phyloP scores from a whole-genome alignment of 1,140 invertebrate genomes.

The Aphaenogaster floridana region DNA sequence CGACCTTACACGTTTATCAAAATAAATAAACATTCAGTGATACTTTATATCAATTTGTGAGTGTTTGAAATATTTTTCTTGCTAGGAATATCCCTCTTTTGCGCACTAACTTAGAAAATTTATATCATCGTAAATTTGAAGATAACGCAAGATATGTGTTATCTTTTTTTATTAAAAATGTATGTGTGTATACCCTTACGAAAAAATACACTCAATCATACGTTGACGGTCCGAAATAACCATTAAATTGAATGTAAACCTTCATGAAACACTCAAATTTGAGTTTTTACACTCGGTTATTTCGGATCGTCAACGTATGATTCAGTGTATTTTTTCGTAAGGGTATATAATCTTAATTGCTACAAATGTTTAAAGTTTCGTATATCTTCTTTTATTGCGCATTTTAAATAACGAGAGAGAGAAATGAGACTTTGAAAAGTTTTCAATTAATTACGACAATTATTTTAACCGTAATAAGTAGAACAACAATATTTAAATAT shows the following conservation, averaged over 20 bases:
- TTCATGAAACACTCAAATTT: no score
- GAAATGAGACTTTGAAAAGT: not conserved
- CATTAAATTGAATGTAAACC: no score
- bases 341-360: not conserved
- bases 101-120: not conserved
- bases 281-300: no score
- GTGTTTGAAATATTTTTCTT: not conserved
- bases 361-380: no score
- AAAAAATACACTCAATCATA: no score
- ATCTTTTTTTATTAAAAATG: not conserved
- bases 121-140: not conserved
- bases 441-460: not conserved
- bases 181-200: not conserved
- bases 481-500: not conserved
- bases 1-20: not conserved
- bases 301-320: no score
- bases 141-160: not conserved
- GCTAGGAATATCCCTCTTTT: not conserved
- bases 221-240: no score
- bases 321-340: no score
- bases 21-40: not conserved
- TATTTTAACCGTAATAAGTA: not conserved
- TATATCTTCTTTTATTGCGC: not conserved
- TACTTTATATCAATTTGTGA: not conserved
- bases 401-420: not conserved